Evolutionary conservation across 2,797 vertebrate species (phyloP), one percentile per base, ranked within the genome.

Genomic region (Pipistrellus kuhlii): DNA sequence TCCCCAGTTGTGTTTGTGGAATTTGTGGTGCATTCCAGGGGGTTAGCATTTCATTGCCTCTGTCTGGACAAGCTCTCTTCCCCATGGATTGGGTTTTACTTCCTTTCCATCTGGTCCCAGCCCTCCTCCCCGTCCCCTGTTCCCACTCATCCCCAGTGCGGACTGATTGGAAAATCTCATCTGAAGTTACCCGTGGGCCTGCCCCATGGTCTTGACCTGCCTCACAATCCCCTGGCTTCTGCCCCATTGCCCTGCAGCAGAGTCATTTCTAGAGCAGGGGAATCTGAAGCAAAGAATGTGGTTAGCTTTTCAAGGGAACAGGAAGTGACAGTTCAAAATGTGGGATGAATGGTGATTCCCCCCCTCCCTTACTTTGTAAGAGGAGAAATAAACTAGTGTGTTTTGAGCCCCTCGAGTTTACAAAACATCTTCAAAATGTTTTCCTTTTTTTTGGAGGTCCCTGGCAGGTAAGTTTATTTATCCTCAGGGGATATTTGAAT

Each of bases 31-130:
- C 38, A 10, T 91, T 87, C 77, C 77, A 32, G 66, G 69, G 76
- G 72, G 69, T 80, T 88, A 48, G 64, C 72, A 21, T 88, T 18
- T 76, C 86, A 25, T 18, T 81, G 85, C 81, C 35, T 91, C 25
- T 64, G 64, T 55, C 23, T 38, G 41, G 53, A 38, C 46, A 17
- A 6, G n/a, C 48, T 73, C 68, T 64, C 78, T 86, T 94, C 73
- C 41, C 83, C 44, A 15, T 44, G 32, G 44, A 5, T 62, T 62
- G 14, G 27, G 21, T 88, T 90, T 81, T 27, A 18, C 66, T 80
- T 64, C 53, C 8, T 85, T 91, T 32, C 10, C 11, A n/a, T 87
- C 27, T 51, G 1, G 23, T 6, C 41, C 21, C 44, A 20, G 78
- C 20, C 80, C 51, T 41, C 38, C 38, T 41, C 38, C 38, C 38